Evolutionary conservation across 2,888 invertebrate species (phyloP).

Genomic region (Eupithecia tripunctaria): DNA sequence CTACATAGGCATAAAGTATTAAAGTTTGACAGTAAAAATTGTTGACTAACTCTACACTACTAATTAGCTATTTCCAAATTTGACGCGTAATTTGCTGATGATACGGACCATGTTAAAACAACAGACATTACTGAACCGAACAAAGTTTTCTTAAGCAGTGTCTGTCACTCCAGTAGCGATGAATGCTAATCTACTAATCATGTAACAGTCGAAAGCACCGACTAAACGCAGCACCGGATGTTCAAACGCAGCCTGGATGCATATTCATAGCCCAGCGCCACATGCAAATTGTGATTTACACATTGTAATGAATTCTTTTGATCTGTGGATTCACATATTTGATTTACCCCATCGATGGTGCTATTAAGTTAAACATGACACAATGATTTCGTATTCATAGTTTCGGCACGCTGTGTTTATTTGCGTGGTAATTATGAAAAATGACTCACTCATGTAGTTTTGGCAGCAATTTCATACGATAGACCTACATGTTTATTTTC

Average conservation of each 20-base stretch:
- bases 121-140: neutral
- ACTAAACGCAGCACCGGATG: slow-evolving; percentile 72
- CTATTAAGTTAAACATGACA: slow-evolving; percentile 71
- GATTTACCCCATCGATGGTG: slow-evolving; percentile 82
- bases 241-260: slow-evolving; percentile 78
- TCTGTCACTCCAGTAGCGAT: slow-evolving; percentile 1
- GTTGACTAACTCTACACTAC: neutral
- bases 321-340: slow-evolving; percentile 84
- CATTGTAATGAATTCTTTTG: slow-evolving; percentile 85
- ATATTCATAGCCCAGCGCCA: slow-evolving; percentile 82
- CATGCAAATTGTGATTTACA: slow-evolving; percentile 85
- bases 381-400: slow-evolving; percentile 82
- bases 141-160: neutral
- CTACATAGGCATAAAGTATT: too few species aligned
- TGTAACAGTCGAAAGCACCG: slow-evolving; percentile 18
- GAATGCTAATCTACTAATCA: slow-evolving; percentile 17
- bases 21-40: too few species aligned
- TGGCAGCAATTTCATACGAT: neutral
- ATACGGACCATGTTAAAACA: neutral
- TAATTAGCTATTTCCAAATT: neutral
- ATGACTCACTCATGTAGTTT: slow-evolving; percentile 42
- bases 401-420: slow-evolving; percentile 65
- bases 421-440: slow-evolving; percentile 56
- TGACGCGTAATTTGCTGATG: neutral
- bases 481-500: neutral